These are phyloP conservation scores for Equus quagga DNA, from an alignment of 2,113 vertebrate genomes.

Conservation along the genomic window DNA sequence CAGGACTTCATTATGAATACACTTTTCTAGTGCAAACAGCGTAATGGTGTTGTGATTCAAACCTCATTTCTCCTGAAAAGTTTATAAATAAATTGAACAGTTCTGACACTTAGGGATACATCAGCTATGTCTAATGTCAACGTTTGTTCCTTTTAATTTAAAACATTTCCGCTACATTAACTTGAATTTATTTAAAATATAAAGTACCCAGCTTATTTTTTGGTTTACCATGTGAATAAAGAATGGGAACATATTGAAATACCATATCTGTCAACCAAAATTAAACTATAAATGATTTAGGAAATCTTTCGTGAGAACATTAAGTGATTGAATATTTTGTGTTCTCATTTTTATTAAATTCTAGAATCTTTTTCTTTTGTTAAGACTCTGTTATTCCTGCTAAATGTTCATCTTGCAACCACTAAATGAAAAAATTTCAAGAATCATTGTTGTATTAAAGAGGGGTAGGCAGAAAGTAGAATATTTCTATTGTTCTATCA, in stretches of 20 bases:
- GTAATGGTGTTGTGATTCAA: not conserved
- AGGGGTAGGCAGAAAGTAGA: not conserved
- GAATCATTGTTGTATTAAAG: not conserved
- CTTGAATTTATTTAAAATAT: constrained; percentile 16
- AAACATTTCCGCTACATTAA: not conserved
- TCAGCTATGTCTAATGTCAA: not conserved
- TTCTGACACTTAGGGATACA: not conserved
- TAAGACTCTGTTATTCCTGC: not conserved
- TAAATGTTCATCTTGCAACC: not conserved
- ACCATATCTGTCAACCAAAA: not conserved
- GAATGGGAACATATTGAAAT: constrained; percentile 32
- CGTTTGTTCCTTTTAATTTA: not conserved
- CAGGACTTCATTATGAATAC: fast-evolving
- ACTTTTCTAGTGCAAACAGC: not conserved
- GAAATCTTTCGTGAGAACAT: constrained; percentile 15
- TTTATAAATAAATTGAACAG: not conserved
- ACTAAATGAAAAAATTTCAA: not conserved
- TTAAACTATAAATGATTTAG: not conserved
- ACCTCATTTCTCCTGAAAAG: not conserved
- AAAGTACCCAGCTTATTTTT: not conserved
- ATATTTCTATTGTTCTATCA: not conserved
- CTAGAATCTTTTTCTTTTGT: constrained; percentile 39
- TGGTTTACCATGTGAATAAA: constrained; percentile 50
- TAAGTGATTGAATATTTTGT: not conserved
- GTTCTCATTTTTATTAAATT: constrained; percentile 14